phyloP scores from a whole-genome alignment of 2,888 invertebrate species.

The Mactromeris polynyma region DNA sequence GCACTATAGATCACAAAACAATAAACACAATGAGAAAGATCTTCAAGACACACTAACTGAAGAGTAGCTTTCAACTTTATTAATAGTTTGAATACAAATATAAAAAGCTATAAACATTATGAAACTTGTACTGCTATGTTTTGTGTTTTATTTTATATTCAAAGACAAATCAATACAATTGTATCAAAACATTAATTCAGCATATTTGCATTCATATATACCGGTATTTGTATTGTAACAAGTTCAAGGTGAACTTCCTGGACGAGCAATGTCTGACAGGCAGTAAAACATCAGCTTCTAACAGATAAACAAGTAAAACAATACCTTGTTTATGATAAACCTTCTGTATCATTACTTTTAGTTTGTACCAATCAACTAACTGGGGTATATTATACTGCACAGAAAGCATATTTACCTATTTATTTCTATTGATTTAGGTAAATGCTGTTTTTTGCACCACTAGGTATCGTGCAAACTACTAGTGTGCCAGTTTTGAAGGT shows the following conservation, averaged over 20 bases:
- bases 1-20: too few relatives aligned
- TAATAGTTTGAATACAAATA: neutral
- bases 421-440: too few relatives aligned
- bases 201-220: neutral
- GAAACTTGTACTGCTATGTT: too few relatives aligned
- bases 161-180: too few relatives aligned
- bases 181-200: neutral
- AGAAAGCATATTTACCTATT: neutral
- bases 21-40: too few relatives aligned
- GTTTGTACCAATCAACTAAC: neutral
- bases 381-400: neutral
- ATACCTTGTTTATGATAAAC: neutral
- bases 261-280: neutral
- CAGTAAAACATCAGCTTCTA: neutral
- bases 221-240: neutral
- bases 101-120: too few relatives aligned
- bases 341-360: neutral
- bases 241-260: neutral
- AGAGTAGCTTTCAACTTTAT: too few relatives aligned
- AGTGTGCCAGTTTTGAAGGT: neutral
- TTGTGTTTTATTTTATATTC: too few relatives aligned
- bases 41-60: too few relatives aligned
- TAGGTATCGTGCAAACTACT: too few relatives aligned
- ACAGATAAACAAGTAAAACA: neutral
- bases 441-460: too few relatives aligned